Evolutionary conservation across 2,113 vertebrate genomes (phyloP), one percentile per base, ranked within the genome.

Genomic region (Semicossyphus pulcher): DNA sequence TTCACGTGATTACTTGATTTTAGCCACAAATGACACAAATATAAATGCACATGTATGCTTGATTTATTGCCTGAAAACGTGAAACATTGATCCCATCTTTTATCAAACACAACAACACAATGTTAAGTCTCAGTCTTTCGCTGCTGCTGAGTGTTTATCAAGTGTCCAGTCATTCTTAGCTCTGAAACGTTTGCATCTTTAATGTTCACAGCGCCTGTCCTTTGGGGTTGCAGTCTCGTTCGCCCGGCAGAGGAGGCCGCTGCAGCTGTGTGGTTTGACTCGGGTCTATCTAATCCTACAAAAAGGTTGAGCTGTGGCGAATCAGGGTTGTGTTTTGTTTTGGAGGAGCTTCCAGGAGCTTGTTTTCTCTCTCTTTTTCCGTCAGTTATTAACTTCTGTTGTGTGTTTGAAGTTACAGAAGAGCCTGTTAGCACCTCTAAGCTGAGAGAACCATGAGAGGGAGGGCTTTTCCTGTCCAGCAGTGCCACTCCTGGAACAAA

Each of bases 401-500:
- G 48, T 37, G 36, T 25, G 36, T 56, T 51, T 45, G 39, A 58
- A 25, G 67, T 62, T n/a, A 29, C n/a, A 3, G 18, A 31, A 39
- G 72, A 29, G 7, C 10, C 47, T 10, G 56, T 32, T 4, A 52
- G 48, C 23, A 56, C 36, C 16, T 78, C 51, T 1, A 65, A 53
- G 31, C 29, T 16, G 12, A 44, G 68, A 64, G 84, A 77, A 10
- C n/a, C 29, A 41, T 54, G 59, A 61, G 81, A 57, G 16, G 37
- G 44, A 34, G 25, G 10, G 9, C 16, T 36, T 36, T 18, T 63
- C 23, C 37, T 60, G 62, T 34, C 26, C 83, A 67, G 91, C 10
- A 94, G 77, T 32, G 86, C 71, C 41, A 86, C 91, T 12, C 93
- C 92, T 49, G 93, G 93, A 45, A 94, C 28, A 65, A 87, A 88